phyloP scores from a whole-genome alignment of 2,797 vertebrate species.

The Acrossocheilus wenchowensis region DNA sequence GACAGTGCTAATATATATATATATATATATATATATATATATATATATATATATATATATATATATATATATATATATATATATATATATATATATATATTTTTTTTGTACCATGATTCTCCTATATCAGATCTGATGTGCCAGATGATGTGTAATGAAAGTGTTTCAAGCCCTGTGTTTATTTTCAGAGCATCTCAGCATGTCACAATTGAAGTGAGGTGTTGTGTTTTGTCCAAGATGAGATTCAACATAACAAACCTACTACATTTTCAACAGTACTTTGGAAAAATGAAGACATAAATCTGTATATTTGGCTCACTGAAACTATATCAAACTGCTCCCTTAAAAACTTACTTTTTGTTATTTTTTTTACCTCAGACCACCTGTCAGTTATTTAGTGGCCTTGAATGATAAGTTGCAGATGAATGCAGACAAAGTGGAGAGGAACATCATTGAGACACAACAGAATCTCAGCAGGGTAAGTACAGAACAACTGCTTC shows the following conservation, averaged over 20 bases:
- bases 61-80: too few relatives aligned
- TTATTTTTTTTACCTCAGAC: slow-evolving; percentile 38
- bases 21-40: too few relatives aligned
- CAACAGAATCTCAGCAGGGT: slow-evolving; percentile 93
- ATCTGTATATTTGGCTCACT: not conserved
- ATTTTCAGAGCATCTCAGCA: slow-evolving; percentile 13
- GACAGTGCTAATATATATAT: too few relatives aligned
- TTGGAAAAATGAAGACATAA: not conserved
- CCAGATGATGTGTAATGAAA: not conserved
- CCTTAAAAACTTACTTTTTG: not conserved
- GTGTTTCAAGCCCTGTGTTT: slow-evolving; percentile 4
- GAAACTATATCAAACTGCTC: not conserved
- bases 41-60: too few relatives aligned
- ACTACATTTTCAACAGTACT: not conserved
- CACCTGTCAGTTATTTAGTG: slow-evolving; percentile 73
- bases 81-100: too few relatives aligned
- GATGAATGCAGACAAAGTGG: slow-evolving; percentile 94
- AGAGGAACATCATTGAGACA: slow-evolving; percentile 89
- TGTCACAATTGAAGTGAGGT: not conserved
- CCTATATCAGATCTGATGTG: not conserved
- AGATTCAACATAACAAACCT: not conserved
- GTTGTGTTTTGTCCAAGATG: slow-evolving; percentile 1
- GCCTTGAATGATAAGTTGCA: slow-evolving; percentile 92
- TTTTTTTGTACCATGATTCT: not conserved
- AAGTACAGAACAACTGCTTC: not conserved